A percentile compares a stretch with the other conserved stretches of the same genome.
Evolutionary conservation across 2,113 vertebrate genomes (phyloP).

Genomic region (Myotis yumanensis): DNA sequence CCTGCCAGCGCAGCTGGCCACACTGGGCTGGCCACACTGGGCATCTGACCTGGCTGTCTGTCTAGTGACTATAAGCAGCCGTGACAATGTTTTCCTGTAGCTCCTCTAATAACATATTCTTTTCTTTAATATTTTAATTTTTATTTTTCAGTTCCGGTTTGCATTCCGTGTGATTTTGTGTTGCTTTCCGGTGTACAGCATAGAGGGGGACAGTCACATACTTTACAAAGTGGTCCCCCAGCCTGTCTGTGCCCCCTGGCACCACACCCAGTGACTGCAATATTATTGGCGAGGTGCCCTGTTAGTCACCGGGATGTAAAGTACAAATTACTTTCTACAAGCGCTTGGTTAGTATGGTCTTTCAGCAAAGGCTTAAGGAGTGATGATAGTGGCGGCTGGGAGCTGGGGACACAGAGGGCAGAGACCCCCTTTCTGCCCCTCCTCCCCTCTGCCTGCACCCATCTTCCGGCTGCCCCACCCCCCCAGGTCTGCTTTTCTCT

Average conservation of each 20-base stretch:
- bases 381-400: too few relatives aligned
- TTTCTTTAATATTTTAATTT: not conserved
- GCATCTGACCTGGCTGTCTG: not conserved
- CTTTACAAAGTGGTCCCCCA: not conserved
- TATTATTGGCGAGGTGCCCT: too few relatives aligned
- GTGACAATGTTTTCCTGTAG: not conserved
- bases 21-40: too few relatives aligned
- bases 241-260: too few relatives aligned
- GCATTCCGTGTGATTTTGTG: not conserved
- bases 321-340: not conserved
- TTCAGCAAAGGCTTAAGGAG: not conserved
- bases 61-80: not conserved
- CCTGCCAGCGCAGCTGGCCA: not conserved
- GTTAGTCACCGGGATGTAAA: not conserved
- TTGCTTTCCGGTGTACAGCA: not conserved
- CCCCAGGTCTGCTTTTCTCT: rapidly evolving
- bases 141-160: not conserved
- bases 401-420: too few relatives aligned
- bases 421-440: not conserved
- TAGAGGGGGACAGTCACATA: not conserved
- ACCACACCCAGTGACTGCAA: too few relatives aligned
- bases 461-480: too few relatives aligned
- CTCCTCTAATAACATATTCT: too few relatives aligned
- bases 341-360: not conserved
- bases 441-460: rapidly evolving